These are phyloP conservation scores for Sebastes dallii DNA, from an alignment of 2,797 vertebrate genomes.

Conservation along the genomic window DNA sequence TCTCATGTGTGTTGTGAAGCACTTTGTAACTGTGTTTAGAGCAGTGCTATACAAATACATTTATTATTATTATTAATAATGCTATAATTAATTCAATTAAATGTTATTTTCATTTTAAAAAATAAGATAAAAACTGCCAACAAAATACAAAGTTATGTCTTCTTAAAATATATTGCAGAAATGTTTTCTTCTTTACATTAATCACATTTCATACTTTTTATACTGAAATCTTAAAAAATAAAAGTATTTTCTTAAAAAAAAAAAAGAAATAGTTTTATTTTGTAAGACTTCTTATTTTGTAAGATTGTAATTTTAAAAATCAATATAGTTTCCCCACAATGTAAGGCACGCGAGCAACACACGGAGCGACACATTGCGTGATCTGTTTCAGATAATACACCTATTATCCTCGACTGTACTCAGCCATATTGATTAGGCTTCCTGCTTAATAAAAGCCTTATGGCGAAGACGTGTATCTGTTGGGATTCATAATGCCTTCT, in stretches of 20 bases:
- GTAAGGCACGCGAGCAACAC: background rate
- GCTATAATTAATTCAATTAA: background rate
- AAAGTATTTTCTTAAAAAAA: background rate
- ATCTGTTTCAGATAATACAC: conserved; percentile 57
- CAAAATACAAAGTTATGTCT: background rate
- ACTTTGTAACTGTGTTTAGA: no score
- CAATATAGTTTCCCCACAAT: conserved; percentile 11
- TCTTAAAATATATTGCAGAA: background rate
- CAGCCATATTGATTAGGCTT: conserved; percentile 83
- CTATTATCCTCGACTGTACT: conserved; percentile 63
- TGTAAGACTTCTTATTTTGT: background rate
- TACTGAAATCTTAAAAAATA: background rate
- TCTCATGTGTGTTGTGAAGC: no score
- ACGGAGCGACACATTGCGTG: background rate
- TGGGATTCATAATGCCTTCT: background rate
- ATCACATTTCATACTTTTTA: background rate
- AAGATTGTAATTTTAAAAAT: conserved; percentile 9
- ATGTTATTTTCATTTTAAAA: background rate
- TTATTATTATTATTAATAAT: no score
- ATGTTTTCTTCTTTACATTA: background rate
- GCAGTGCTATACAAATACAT: no score
- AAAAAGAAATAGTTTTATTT: background rate
- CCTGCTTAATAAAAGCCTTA: conserved; percentile 65
- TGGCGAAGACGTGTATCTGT: background rate
- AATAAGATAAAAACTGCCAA: background rate